Percentiles rank a stretch among this genome's conserved stretches.
phyloP scores from a whole-genome alignment of 2,888 invertebrate species.

The Rhingia rostrata region DNA sequence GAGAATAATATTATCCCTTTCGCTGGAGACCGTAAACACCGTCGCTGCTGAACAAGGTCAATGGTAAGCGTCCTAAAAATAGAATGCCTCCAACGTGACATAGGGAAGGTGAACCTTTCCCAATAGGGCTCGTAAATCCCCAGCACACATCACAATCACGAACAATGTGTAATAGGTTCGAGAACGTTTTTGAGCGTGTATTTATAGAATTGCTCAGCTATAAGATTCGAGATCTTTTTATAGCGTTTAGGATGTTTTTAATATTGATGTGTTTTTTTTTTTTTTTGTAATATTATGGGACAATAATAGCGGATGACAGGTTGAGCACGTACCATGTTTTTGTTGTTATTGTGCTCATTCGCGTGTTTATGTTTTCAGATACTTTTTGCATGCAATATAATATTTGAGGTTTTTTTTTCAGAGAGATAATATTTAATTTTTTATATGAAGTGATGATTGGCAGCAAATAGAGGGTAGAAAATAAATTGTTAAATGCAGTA shows the following conservation, averaged over 20 bases:
- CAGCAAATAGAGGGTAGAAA: no score
- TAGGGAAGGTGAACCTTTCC: slow-evolving; percentile 29
- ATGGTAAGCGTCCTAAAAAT: slow-evolving; percentile 20
- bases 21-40: background rate
- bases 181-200: background rate
- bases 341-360: no score
- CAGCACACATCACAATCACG: background rate
- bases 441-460: no score
- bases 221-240: background rate
- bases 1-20: slow-evolving; percentile 9
- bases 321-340: background rate
- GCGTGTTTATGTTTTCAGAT: no score
- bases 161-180: background rate
- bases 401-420: no score
- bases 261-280: background rate
- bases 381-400: no score
- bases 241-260: background rate
- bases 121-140: slow-evolving; percentile 3
- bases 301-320: slow-evolving; percentile 28
- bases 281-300: slow-evolving; percentile 10
- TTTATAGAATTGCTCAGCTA: background rate
- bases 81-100: slow-evolving; percentile 23
- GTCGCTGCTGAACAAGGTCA: slow-evolving; percentile 27
- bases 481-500: no score
- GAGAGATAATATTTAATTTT: no score